Conservation (phyloP, 1,140 invertebrate genomes). For the Ptiloglossa arizonensis region DNA sequence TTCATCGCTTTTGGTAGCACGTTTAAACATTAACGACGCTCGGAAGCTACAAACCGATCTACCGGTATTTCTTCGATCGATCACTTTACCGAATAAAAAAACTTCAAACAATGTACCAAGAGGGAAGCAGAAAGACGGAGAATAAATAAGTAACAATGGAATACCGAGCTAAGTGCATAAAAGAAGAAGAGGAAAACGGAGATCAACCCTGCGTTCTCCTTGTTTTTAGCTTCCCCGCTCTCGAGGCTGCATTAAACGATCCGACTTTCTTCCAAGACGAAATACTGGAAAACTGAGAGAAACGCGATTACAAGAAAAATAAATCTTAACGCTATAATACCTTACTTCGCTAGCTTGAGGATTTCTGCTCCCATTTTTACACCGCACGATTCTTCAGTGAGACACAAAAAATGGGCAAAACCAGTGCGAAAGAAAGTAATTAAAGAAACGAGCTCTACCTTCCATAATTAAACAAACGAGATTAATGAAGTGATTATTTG, state of each 20-base stretch:
- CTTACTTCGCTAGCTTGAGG: not conserved
- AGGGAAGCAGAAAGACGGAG: not conserved
- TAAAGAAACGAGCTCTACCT: conserved; percentile 1
- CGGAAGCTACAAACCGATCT: not conserved
- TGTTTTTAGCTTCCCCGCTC: conserved; percentile 7
- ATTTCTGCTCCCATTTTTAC: conserved; percentile 17
- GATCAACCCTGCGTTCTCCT: not conserved
- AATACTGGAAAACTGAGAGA: not conserved
- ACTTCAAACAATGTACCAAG: not conserved
- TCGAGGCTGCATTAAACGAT: conserved; percentile 36
- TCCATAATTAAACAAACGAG: not conserved
- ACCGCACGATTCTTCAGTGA: not conserved
- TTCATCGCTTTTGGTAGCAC: not conserved
- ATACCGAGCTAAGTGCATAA: not conserved
- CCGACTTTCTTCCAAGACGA: conserved; percentile 31
- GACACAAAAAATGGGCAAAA: not conserved
- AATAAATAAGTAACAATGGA: conserved; percentile 5
- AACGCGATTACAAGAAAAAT: conserved; percentile 24
- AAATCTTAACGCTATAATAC: conserved; percentile 9
- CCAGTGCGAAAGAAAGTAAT: not conserved
- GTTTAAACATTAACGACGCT: not conserved
- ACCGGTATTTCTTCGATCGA: not conserved
- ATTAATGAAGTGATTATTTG: not conserved
- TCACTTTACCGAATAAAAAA: not conserved
- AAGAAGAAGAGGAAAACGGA: not conserved